Conservation (phyloP, 2,113 vertebrate genomes). For the Empidonax alnorum region DNA sequence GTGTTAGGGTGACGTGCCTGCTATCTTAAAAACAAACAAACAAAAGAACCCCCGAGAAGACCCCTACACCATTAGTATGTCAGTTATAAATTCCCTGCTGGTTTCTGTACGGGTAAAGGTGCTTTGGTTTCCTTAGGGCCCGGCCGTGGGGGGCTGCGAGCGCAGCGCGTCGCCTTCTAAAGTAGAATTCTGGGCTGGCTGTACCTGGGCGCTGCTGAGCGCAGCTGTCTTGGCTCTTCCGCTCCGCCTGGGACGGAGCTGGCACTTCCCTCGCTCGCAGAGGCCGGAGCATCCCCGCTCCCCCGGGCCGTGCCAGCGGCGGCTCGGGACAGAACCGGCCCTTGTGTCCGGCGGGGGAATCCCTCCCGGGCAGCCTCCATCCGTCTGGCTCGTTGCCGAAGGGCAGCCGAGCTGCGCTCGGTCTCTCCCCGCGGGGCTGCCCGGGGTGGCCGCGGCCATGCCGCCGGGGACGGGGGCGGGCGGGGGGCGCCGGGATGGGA, state of each 20-base stretch:
- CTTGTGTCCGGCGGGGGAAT: neutral
- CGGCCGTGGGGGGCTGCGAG: rapidly evolving
- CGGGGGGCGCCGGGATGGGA: neutral
- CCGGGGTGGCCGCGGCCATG: neutral
- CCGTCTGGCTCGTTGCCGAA: neutral
- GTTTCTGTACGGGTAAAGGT: rapidly evolving
- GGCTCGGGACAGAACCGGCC: neutral
- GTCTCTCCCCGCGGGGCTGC: neutral
- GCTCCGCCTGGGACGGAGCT: neutral
- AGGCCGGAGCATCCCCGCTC: neutral
- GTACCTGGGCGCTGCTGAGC: neutral
- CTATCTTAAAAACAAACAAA: neutral
- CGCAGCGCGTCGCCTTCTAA: rapidly evolving
- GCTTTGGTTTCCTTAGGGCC: rapidly evolving
- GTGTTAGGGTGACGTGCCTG: rapidly evolving
- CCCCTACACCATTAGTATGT: neutral
- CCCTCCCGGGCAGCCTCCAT: neutral
- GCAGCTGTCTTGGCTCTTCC: rapidly evolving
- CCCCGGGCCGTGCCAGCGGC: neutral
- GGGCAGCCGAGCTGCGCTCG: neutral
- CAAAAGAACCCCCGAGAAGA: neutral
- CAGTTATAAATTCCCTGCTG: neutral
- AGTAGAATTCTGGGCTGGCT: rapidly evolving
- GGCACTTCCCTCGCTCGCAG: neutral
- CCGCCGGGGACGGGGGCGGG: no score